Evolutionary conservation across 2,113 vertebrate genomes (phyloP), one percentile per base, ranked within the genome.

Genomic region (Fukomys damarensis): DNA sequence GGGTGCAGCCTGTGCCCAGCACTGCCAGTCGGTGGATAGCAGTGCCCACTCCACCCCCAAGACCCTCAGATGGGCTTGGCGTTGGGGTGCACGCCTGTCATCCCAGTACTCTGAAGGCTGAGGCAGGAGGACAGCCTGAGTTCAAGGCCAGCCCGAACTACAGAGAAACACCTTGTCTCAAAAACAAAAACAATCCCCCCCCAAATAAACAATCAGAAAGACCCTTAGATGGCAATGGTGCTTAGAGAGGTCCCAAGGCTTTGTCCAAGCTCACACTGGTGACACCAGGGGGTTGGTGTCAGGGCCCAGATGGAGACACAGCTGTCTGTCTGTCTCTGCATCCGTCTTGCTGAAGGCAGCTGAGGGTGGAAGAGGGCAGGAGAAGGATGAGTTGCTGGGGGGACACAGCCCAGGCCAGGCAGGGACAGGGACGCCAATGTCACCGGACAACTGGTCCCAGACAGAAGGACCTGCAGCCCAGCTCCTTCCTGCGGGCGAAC

Each of bases 381-480:
- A n/a, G 16, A 32, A 1, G 1, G 28, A 43, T 28, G 4, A 7
- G 6, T 11, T n/a, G n/a, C n/a, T n/a, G n/a, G 5, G 16, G 20
- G n/a, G 49, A 20, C 43, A 38, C 5, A 41, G 28, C 41, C n/a
- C 41, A 8, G 76, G 30, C 28, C 7, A 20, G 38, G 8, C 58
- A 11, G 26, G 89, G 5, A 6, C 26, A 10, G 10, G 2, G 28
- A 3, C 70, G n/a, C 38, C 54, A 56, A 1, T 1, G 38, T 7
- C 11, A 20, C 17, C 17, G 19, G 12, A 56, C 61, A 22, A 52
- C 35, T 10, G 49, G 10, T 35, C 17, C 19, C 32, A 30, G 43
- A 22, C 2, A 16, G 46, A 24, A 28, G 2, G 12, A 11, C 3
- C 41, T 3, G 12, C 19, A 0, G 56, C 22, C 22, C 5, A 3